Evolutionary conservation across 2,888 invertebrate species (phyloP), one percentile per base, ranked within the genome.

Genomic region (Plutella xylostella): DNA sequence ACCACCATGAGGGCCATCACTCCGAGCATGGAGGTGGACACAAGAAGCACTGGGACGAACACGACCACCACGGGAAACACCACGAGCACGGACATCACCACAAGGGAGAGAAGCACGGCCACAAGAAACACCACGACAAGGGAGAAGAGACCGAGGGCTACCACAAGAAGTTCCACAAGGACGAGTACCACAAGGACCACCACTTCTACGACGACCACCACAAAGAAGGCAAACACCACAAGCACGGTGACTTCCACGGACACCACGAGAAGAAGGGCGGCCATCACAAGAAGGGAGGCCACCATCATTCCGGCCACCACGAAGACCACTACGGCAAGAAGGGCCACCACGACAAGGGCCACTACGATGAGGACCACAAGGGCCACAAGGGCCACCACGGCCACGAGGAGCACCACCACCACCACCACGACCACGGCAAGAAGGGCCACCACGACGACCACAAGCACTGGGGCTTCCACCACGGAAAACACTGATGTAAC

Each of bases 131-230:
- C 33, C 92, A 92, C 72, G 93, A 93, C 64, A 93, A 93, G 65
- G 93, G 92, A 0, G 91, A 92, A 59, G 92, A 93, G 58, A 91
- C 91, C 40, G 88, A 91, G 51, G 93, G 93, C 9, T 93, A 91
- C 69, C 93, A 94, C 65, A 91, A 93, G 73, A 93, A 93, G 60
- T 90, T 91, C 58, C 92, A 93, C 70, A 94, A 94, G 67, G 93
- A 94, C 63, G 94, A 94, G 65, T 93, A 90, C 70, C 90, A 92
- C 62, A 94, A 94, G 70, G 91, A 93, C 60, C 93, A 93, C 67
- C 92, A 93, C 82, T 94, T 94, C 85, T 94, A 94, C 72, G 93
- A 94, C 57, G 93, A 94, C 65, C 90, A 90, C 63, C 92, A 94
- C 72, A 92, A 93, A 62, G 92, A 91, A 46, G 93, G 93, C 40